Evolutionary conservation across 2,888 invertebrate species (phyloP).

Genomic region (Palloptera scutellata): DNA sequence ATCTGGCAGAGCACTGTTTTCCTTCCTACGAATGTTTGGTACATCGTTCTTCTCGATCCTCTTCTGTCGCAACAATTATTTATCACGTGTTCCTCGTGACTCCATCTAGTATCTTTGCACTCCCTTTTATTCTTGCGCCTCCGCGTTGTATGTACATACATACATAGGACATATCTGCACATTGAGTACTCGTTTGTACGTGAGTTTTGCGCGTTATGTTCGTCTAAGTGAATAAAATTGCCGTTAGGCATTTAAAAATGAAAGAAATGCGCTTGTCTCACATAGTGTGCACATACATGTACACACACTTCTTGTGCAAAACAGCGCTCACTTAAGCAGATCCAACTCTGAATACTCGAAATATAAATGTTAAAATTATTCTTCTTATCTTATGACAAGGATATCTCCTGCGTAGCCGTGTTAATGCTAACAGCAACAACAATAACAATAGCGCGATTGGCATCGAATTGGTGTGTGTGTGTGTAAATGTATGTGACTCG

Average conservation of each 20-base stretch:
- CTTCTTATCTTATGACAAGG: slow-evolving; percentile 39
- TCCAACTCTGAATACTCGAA: slow-evolving; percentile 26
- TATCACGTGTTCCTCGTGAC: too few species aligned
- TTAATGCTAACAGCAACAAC: slow-evolving; percentile 9
- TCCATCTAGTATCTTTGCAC: too few species aligned
- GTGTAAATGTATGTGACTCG: slow-evolving; percentile 11
- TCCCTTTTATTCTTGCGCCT: background rate
- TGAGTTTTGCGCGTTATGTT: slow-evolving; percentile 61
- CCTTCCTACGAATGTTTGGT: too few species aligned
- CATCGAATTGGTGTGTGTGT: slow-evolving; percentile 2
- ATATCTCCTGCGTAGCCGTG: slow-evolving; percentile 31
- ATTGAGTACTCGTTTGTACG: slow-evolving; percentile 43
- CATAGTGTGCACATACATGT: background rate
- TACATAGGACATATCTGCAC: slow-evolving; percentile 5
- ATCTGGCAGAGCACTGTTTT: too few species aligned
- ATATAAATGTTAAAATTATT: slow-evolving; percentile 31
- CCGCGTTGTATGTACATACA: background rate
- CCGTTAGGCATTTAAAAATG: slow-evolving; percentile 59
- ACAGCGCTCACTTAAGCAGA: slow-evolving; percentile 31
- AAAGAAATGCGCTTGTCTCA: slow-evolving; percentile 35
- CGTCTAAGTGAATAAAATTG: slow-evolving; percentile 61
- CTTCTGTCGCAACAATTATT: too few species aligned
- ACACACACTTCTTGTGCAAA: background rate
- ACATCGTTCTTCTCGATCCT: too few species aligned
- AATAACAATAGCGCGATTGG: slow-evolving; percentile 15